Conservation (phyloP, 2,113 vertebrate genomes). For the Tonatia bakeri region DNA sequence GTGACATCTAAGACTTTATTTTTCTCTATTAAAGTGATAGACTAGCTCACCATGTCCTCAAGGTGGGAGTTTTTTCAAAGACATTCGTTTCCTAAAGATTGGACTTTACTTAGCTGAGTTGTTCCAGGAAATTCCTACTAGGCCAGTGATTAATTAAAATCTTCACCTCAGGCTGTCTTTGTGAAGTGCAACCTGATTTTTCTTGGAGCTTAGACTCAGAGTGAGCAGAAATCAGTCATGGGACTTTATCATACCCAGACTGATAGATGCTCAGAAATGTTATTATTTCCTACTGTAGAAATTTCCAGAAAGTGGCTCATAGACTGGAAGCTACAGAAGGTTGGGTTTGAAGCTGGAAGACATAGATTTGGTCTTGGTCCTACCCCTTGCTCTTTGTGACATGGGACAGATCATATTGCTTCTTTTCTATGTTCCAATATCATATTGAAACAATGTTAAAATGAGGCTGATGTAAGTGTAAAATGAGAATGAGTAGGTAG, state of each 20-base stretch:
- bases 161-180: background rate
- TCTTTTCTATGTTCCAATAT: background rate
- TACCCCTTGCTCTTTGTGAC: background rate
- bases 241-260: background rate
- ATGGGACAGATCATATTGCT: background rate
- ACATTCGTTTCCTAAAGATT: background rate
- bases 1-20: background rate
- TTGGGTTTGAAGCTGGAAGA: background rate
- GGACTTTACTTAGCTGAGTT: background rate
- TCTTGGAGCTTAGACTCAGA: background rate
- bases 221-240: background rate
- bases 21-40: background rate
- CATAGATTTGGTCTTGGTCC: background rate
- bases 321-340: background rate
- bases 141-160: background rate
- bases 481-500: background rate
- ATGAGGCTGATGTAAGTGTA: background rate
- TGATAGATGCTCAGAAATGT: background rate
- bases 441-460: background rate
- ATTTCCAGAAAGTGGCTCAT: background rate
- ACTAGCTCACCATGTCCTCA: background rate
- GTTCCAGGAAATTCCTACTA: background rate
- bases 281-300: background rate
- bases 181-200: background rate
- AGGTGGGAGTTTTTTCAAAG: background rate